Percentiles rank a stretch among this genome's conserved stretches.
These are phyloP conservation scores for Spea bombifrons DNA, from an alignment of 2,113 vertebrate species.

Conservation along the genomic window DNA sequence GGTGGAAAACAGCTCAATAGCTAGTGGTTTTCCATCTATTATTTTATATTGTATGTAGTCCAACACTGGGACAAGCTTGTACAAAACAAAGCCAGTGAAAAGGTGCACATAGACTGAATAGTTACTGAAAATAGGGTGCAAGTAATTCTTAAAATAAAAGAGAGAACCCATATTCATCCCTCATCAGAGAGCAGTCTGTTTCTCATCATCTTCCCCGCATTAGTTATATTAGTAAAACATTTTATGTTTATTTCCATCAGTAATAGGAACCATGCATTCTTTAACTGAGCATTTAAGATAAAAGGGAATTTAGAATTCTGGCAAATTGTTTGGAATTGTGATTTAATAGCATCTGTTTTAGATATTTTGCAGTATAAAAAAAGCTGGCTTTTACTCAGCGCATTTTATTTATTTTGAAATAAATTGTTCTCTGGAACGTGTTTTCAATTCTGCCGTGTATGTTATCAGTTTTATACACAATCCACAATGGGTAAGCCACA, in stretches of 20 bases:
- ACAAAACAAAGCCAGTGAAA: conserved; percentile 15
- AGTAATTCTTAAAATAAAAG: conserved; percentile 19
- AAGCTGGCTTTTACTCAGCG: conserved; percentile 63
- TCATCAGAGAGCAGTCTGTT: conserved; percentile 39
- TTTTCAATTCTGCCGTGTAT: conserved; percentile 65
- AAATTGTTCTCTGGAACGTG: conserved; percentile 69
- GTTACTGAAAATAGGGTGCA: conserved; percentile 12
- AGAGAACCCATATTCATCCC: conserved; percentile 19
- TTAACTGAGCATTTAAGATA: conserved; percentile 68
- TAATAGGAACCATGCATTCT: conserved; percentile 69
- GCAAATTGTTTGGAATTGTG: conserved; percentile 72
- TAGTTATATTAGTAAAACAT: conserved; percentile 54
- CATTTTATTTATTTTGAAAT: conserved; percentile 64
- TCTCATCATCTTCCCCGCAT: conserved; percentile 50
- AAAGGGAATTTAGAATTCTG: conserved; percentile 75
- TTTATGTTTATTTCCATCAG: conserved; percentile 64
- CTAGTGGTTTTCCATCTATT: conserved; percentile 26
- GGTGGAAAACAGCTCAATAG: conserved; percentile 6
- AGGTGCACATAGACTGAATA: background rate
- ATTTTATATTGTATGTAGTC: conserved; percentile 6
- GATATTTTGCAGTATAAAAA: conserved; percentile 68
- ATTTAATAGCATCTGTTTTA: conserved; percentile 74
- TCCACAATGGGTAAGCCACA: conserved; percentile 28
- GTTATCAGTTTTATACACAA: conserved; percentile 59
- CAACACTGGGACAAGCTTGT: conserved; percentile 1